Evolutionary conservation across 2,888 invertebrate genomes (phyloP).

Genomic region (Limnephilus lunatus): DNA sequence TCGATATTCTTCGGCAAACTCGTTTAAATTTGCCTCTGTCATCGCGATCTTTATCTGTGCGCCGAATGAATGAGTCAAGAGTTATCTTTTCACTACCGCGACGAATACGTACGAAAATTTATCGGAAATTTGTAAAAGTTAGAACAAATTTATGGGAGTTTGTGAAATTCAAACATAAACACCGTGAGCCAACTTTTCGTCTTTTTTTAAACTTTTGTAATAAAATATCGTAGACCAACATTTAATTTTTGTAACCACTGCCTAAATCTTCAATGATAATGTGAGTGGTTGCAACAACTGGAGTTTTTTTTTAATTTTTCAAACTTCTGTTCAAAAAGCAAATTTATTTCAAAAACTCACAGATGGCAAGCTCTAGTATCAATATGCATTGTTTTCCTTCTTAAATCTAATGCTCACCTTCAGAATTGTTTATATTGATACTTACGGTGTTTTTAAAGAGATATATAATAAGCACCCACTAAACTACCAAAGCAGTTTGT

Average conservation of each 20-base stretch:
- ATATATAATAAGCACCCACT: too few relatives aligned
- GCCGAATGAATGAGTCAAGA: background rate
- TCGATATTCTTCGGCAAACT: slow-evolving; percentile 30
- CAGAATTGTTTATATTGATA: too few relatives aligned
- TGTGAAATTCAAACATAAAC: background rate
- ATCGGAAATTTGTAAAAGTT: background rate
- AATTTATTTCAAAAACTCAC: background rate
- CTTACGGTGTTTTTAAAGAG: too few relatives aligned
- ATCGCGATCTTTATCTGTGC: slow-evolving; percentile 22
- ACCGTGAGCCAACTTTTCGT: too few relatives aligned
- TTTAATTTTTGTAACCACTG: background rate
- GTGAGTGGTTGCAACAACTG: background rate
- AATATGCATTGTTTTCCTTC: background rate
- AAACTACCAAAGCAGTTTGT: too few relatives aligned
- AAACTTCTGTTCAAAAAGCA: background rate
- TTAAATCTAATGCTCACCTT: background rate
- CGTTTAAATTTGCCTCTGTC: slow-evolving; percentile 41
- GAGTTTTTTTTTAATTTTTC: background rate
- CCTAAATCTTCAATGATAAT: background rate
- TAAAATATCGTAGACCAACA: background rate
- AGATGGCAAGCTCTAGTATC: background rate
- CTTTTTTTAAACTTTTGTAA: background rate
- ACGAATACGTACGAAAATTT: background rate
- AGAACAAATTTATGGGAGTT: background rate
- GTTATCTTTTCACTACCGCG: slow-evolving; percentile 8